Conservation (phyloP, 2,797 vertebrate species). For the Leptoclinus maculatus region DNA sequence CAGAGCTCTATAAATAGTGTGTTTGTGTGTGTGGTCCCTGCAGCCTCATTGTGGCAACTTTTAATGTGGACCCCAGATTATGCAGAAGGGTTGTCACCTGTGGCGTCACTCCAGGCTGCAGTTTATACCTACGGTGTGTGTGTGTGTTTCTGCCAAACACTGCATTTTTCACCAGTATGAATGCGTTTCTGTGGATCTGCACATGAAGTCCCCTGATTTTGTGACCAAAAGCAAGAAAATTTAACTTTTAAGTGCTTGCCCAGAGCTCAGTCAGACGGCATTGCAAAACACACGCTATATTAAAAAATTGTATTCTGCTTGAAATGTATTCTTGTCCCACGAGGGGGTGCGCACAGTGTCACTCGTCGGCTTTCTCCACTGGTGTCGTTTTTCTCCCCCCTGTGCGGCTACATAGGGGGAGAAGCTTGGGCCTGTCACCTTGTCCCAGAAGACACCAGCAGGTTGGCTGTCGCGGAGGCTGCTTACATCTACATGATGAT, state of each 20-base stretch:
- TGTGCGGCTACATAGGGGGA: constrained; percentile 11
- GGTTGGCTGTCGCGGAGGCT: constrained; percentile 42
- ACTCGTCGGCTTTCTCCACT: constrained; percentile 26
- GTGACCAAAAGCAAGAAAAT: neutral
- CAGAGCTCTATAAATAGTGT: constrained; percentile 84
- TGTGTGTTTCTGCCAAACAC: constrained; percentile 42
- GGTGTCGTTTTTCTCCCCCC: constrained; percentile 21
- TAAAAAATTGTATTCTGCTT: neutral
- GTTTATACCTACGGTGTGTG: constrained; percentile 70
- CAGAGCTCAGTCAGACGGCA: neutral
- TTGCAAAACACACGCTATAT: constrained; percentile 2
- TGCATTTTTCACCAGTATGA: constrained; percentile 15
- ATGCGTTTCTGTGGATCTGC: neutral
- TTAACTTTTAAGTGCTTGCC: neutral
- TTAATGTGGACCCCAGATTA: constrained; percentile 82
- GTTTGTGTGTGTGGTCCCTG: constrained; percentile 65
- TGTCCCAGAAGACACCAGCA: constrained; percentile 49
- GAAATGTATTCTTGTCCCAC: constrained; percentile 34
- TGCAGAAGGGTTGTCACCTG: constrained; percentile 83
- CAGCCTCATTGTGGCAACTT: constrained; percentile 81
- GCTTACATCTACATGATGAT: constrained; percentile 59
- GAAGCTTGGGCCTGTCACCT: constrained; percentile 40
- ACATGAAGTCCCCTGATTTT: neutral
- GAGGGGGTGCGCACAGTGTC: constrained; percentile 15
- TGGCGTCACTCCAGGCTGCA: constrained; percentile 83